phyloP scores from a whole-genome alignment of 2,797 vertebrate genomes.

The Chrysocyon brachyurus region DNA sequence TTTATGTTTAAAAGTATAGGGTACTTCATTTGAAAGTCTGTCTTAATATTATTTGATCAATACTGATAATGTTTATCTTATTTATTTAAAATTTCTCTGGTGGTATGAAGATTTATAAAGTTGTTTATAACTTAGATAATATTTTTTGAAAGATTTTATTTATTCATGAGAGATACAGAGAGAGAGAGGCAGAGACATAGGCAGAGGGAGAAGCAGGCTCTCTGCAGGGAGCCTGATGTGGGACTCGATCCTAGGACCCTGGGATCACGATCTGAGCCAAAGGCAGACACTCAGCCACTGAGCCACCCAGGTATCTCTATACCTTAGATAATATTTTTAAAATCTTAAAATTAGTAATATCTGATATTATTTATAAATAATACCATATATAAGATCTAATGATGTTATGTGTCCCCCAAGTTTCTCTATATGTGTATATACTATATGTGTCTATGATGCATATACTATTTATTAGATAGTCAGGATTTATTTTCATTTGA shows the following conservation, averaged over 20 bases:
- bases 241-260: no score
- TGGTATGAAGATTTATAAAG: not conserved
- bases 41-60: not conserved
- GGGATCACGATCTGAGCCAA: no score
- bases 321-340: not conserved
- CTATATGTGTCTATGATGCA: not conserved
- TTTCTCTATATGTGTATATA: not conserved
- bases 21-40: not conserved
- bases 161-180: no score
- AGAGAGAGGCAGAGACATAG: no score
- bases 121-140: not conserved
- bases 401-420: not conserved
- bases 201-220: no score
- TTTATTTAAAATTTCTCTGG: not conserved
- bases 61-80: not conserved
- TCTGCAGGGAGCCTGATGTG: no score
- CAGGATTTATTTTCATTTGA: not conserved
- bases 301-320: not conserved
- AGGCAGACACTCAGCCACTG: no score
- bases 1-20: not conserved
- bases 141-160: no score
- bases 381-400: not conserved
- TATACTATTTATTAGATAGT: not conserved
- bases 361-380: not conserved
- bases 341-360: not conserved